These are phyloP conservation scores for Tipula unca DNA, from an alignment of 2,888 invertebrate genomes.

Conservation along the genomic window DNA sequence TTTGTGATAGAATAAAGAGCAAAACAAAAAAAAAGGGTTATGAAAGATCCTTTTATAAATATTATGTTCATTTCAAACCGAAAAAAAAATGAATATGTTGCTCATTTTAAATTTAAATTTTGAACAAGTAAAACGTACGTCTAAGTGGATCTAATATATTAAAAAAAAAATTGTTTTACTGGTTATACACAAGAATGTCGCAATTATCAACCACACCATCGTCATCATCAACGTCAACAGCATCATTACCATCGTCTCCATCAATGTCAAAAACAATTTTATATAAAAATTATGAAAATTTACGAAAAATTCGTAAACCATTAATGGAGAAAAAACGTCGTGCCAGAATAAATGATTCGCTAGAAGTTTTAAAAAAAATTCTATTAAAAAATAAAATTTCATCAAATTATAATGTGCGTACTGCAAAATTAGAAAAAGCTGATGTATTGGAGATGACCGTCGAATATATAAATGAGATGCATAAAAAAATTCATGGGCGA, in stretches of 20 bases:
- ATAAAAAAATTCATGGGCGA: conserved; percentile 30
- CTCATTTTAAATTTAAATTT: conserved; percentile 1
- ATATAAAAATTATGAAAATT: conserved; percentile 19
- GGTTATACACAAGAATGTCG: neutral
- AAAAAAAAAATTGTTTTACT: neutral
- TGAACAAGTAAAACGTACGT: conserved; percentile 1
- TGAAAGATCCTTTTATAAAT: neutral
- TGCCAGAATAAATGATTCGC: conserved; percentile 47
- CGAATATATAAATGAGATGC: conserved; percentile 47
- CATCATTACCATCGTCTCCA: neutral
- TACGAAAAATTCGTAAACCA: conserved; percentile 43
- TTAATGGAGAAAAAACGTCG: conserved; percentile 48
- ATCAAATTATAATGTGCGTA: conserved; percentile 34
- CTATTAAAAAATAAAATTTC: conserved; percentile 41
- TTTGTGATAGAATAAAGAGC: neutral
- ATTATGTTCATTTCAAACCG: neutral
- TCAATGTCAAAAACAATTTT: neutral
- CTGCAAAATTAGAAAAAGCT: conserved; percentile 55
- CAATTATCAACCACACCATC: neutral
- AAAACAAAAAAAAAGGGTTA: neutral
- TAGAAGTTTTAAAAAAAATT: conserved; percentile 46
- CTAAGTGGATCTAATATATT: neutral
- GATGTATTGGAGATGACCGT: conserved; percentile 58
- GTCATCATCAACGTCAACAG: neutral
- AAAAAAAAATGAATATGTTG: neutral